phyloP scores from a whole-genome alignment of 2,797 vertebrate species.

The Sphenopsis melanotis region DNA sequence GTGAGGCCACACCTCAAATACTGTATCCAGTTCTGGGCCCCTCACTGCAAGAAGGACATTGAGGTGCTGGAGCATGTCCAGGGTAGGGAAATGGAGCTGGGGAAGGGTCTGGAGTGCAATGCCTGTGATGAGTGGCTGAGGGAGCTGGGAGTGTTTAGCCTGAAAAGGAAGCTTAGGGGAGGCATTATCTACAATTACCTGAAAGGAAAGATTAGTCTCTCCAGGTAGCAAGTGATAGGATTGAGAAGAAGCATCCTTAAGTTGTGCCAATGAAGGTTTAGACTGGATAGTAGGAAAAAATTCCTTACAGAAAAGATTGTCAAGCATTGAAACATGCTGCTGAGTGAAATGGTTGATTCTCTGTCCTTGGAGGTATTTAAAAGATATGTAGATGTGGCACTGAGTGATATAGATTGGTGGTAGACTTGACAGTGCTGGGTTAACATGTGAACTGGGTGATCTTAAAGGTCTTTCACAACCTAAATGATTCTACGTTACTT shows the following conservation, averaged over 20 bases:
- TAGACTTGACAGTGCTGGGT: not conserved
- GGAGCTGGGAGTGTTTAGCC: not conserved
- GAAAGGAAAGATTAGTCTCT: not conserved
- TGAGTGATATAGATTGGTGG: not conserved
- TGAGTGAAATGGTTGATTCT: not conserved
- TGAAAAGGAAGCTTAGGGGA: not conserved
- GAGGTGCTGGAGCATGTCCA: rapidly evolving
- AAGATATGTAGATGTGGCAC: no score
- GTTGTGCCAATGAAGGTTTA: not conserved
- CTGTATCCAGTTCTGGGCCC: rapidly evolving
- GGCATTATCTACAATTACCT: not conserved
- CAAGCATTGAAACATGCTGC: not conserved
- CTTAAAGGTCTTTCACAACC: not conserved
- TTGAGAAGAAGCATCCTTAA: not conserved
- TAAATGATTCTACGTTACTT: not conserved
- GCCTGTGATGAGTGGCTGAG: rapidly evolving
- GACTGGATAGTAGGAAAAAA: not conserved
- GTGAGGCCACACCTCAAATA: not conserved
- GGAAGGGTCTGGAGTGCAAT: not conserved
- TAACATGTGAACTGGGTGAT: not conserved
- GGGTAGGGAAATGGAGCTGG: rapidly evolving
- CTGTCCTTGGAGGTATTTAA: not conserved
- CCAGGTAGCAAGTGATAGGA: not conserved
- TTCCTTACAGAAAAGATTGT: not conserved
- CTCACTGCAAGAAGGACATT: not conserved